These are phyloP conservation scores for Drosophila neocordata DNA, from an alignment of 1,140 invertebrate species.

Conservation along the genomic window DNA sequence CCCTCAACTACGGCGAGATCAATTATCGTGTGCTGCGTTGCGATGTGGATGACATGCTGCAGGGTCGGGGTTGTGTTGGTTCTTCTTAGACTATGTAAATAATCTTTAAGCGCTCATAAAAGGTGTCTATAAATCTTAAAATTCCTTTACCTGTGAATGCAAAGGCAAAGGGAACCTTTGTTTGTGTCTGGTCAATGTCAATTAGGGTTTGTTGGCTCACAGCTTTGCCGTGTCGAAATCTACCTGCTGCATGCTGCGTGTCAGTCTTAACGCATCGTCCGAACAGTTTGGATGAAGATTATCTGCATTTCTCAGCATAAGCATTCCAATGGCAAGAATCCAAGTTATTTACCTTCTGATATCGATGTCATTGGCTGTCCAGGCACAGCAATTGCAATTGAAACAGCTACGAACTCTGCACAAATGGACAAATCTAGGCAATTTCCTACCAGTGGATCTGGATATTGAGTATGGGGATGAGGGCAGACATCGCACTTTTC, in stretches of 20 bases:
- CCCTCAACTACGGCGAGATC: slow-evolving; percentile 82
- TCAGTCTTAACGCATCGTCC: slow-evolving; percentile 54
- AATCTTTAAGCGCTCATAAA: slow-evolving; percentile 54
- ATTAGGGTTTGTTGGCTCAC: slow-evolving; percentile 44
- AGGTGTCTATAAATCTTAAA: slow-evolving; percentile 62
- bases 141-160: slow-evolving; percentile 55
- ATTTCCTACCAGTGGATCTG: slow-evolving; percentile 89
- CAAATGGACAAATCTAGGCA: slow-evolving; percentile 85
- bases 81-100: slow-evolving; percentile 66
- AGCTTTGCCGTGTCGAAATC: slow-evolving; percentile 31
- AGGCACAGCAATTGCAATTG: slow-evolving; percentile 38
- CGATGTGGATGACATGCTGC: slow-evolving; percentile 57
- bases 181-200: slow-evolving; percentile 47
- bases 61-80: slow-evolving; percentile 41
- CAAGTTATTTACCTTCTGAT: slow-evolving; percentile 30
- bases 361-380: slow-evolving; percentile 12
- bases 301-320: slow-evolving; percentile 25
- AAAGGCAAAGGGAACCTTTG: slow-evolving; percentile 38
- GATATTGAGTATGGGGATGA: slow-evolving; percentile 86
- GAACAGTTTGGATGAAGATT: slow-evolving; percentile 50
- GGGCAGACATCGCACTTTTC: slow-evolving; percentile 85
- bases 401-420: slow-evolving; percentile 71
- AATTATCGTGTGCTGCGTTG: slow-evolving; percentile 70
- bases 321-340: slow-evolving; percentile 15
- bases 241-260: slow-evolving; percentile 34